phyloP scores from a whole-genome alignment of 2,113 vertebrate species.

The Pygoscelis antarcticus region DNA sequence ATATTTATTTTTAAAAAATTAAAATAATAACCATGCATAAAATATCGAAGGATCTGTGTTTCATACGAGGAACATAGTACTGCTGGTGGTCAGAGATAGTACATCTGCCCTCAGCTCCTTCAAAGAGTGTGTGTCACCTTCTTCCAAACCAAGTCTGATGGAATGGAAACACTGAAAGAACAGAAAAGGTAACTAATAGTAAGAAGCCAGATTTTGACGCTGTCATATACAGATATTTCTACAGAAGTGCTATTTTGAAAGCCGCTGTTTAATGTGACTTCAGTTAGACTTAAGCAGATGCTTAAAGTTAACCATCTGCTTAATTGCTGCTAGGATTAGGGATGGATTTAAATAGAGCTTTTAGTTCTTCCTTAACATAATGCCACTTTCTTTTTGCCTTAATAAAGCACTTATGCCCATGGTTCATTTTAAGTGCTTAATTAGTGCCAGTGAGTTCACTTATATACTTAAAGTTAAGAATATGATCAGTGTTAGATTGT shows the following conservation, averaged over 20 bases:
- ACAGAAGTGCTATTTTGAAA: background rate
- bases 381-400: background rate
- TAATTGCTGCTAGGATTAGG: background rate
- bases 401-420: background rate
- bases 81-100: background rate
- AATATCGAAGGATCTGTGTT: background rate
- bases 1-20: background rate
- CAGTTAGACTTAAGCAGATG: background rate
- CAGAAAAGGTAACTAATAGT: background rate
- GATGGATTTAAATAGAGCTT: background rate
- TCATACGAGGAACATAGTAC: background rate
- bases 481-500: background rate
- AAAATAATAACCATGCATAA: background rate
- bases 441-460: background rate
- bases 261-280: background rate
- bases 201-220: background rate
- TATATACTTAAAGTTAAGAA: background rate
- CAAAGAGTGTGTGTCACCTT: background rate
- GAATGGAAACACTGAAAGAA: background rate
- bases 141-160: background rate
- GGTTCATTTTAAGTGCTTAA: background rate
- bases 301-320: slow-evolving; percentile 32
- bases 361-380: background rate
- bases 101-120: background rate
- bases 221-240: background rate